Evolutionary conservation across 1,140 invertebrate genomes (phyloP).

Genomic region (Caenorhabditis latens): DNA sequence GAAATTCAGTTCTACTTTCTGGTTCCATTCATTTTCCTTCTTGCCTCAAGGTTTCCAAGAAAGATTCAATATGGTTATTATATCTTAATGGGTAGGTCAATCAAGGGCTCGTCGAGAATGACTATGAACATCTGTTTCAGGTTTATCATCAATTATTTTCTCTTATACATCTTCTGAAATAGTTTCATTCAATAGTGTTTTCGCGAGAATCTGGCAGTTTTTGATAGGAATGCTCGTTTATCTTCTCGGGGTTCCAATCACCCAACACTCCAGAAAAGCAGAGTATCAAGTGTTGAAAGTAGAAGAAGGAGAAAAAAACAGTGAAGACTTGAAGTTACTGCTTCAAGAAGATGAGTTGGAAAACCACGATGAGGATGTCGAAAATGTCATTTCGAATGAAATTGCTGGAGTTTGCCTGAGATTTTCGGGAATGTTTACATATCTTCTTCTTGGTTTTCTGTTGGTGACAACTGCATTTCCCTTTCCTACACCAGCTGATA

Average conservation of each 20-base stretch:
- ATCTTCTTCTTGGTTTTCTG: no score
- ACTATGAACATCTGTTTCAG: not conserved
- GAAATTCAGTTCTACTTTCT: conserved; percentile 50
- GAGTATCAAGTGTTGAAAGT: not conserved
- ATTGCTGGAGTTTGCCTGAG: no score
- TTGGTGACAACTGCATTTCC: no score
- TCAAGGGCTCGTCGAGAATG: no score
- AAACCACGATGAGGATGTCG: not conserved
- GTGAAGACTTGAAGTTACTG: not conserved
- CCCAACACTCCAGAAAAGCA: not conserved
- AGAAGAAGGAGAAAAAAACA: not conserved
- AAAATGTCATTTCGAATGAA: no score
- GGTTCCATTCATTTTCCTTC: conserved; percentile 33
- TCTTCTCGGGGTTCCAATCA: not conserved
- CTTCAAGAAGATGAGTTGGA: not conserved
- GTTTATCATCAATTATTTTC: not conserved
- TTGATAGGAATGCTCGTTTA: conserved; percentile 17
- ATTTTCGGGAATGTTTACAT: no score
- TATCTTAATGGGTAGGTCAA: not conserved
- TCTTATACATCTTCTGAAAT: not conserved
- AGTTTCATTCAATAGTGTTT: conserved; percentile 19
- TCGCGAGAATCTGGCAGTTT: conserved; percentile 34
- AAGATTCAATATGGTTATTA: not conserved
- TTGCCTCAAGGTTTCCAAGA: not conserved
- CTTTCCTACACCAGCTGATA: no score